Conservation (phyloP, 2,888 invertebrate species). For the Meganola albula region DNA sequence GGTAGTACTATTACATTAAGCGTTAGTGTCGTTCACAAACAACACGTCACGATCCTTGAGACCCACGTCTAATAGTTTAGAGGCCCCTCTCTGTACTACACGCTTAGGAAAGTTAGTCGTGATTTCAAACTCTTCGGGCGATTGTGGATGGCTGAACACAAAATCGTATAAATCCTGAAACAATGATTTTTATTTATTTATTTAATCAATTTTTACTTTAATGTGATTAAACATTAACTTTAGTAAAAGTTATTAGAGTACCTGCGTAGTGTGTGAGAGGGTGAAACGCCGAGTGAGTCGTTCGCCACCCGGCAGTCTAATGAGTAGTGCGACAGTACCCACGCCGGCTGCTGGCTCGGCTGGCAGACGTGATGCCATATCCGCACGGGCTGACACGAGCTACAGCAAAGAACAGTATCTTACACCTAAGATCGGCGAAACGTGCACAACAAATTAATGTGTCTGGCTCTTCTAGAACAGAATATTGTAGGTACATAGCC, state of each 20-base stretch:
- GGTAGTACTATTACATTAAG: constrained; percentile 50
- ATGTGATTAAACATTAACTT: neutral
- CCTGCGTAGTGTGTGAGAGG: constrained; percentile 87
- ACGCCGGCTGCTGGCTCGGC: constrained; percentile 85
- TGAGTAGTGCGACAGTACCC: constrained; percentile 88
- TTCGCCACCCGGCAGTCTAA: constrained; percentile 94
- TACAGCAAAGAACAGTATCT: too few species aligned
- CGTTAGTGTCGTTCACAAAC: constrained; percentile 96
- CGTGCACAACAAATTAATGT: too few species aligned
- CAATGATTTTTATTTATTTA: neutral
- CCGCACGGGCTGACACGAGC: constrained; percentile 82
- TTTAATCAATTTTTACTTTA: neutral
- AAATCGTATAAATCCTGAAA: constrained; percentile 94
- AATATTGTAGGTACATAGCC: too few species aligned
- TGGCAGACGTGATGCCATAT: constrained; percentile 81
- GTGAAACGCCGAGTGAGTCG: constrained; percentile 93
- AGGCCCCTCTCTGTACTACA: constrained; percentile 81
- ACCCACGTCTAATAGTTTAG: constrained; percentile 85
- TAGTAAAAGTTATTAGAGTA: constrained; percentile 36
- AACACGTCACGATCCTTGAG: constrained; percentile 93
- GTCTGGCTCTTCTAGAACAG: too few species aligned
- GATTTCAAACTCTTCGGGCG: constrained; percentile 96
- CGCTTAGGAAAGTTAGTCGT: constrained; percentile 97
- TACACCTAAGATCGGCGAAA: too few species aligned
- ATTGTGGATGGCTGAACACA: constrained; percentile 95